Base-by-base conservation (phyloP, 2,113 vertebrate genomes). In the Heliornis fulica region DNA sequence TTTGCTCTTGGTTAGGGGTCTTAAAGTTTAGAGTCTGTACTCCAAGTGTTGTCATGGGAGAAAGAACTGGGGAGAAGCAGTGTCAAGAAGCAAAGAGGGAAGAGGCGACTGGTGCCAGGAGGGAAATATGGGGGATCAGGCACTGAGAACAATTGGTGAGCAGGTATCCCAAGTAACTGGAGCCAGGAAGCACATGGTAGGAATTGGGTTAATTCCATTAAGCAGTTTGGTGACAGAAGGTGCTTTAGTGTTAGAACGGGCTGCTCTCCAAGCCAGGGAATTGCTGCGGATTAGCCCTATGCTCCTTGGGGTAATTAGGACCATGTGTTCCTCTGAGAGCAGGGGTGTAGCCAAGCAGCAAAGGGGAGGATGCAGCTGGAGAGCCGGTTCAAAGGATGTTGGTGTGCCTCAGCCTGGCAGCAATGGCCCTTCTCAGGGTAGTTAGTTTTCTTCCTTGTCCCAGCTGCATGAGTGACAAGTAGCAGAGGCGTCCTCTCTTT, bases 131-230 rank as follows among this genome's bases (percentile, higher is more conserved):
- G 86, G 82, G 82, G 83, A 94, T 97, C 97, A 96, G 95, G 96
- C 96, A 72, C 91, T 69, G 96, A 94, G 97, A 98, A 97, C 97
- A 98, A 96, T 94, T 95, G 97, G 74, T 75, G 92, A 96, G 95
- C 97, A 98, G 98, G 98, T 98, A 98, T 98, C 97, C 81, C 21
- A 63, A 98, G 98, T 97, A 97, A 98, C 97, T 96, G 87, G 50
- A 96, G 96, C 97, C 97, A 95, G 97, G 97, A 96, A 98, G 97
- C 97, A 97, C 98, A 97, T 98, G 98, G 97, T 97, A 92, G 96
- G 97, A 98, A 98, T 95, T 98, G 98, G 98, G 98, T 98, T 98
- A 98, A 98, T 98, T 98, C 98, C 97, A 98, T 98, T 98, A 98
- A 98, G 98, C 98, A 98, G 98, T 98, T 98, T 98, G 98, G 98